Evolutionary conservation across 2,888 invertebrate species (phyloP), one percentile per base, ranked within the genome.

Genomic region (Metellina segmentata): DNA sequence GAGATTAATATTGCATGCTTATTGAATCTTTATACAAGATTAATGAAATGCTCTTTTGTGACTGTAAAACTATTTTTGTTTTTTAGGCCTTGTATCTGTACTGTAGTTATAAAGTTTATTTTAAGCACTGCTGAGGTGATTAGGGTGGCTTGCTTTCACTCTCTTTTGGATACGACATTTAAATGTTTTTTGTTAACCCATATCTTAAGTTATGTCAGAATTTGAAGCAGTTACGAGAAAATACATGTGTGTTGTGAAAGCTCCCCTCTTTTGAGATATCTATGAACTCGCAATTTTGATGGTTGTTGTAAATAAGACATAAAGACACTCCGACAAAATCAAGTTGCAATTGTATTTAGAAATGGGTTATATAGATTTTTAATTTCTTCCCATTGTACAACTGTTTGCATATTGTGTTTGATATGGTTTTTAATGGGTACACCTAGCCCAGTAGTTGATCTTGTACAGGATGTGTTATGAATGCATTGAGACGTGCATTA

Each of bases 351-450:
- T 82, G 86, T 91, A 87, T 82, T 81, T 81, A 90, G 61, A 72
- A 52, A 71, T 87, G 51, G 78, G 79, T 71, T 77, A 72, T 86
- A 82, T 86, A 75, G 85, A 86, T 90, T 90, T 61, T 90, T 85
- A 90, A 90, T 91, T 91, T 91, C 87, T 81, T 83, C 87, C 87
- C 81, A 86, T 72, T 91, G 82, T 87, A 82, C 69, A 91, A 91
- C 82, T 83, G 78, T 82, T 86, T 91, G 91, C 81, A 78, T 91
- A 87, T 91, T 91, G 87, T 87, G 86, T 92, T 91, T 88, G 88
- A 89, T 92, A 92, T 89, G 83, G 89, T 86, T 89, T 92, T 89
- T 85, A 89, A 86, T 85, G 89, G 85, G 85, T 89, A 81, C 79
- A 85, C 89, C 85, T 85, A 78, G 85, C 89, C 89, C 85, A 81